Evolutionary conservation across 1,140 invertebrate genomes (phyloP), one percentile per base, ranked within the genome.

Genomic region (Drosophila grimshawi): DNA sequence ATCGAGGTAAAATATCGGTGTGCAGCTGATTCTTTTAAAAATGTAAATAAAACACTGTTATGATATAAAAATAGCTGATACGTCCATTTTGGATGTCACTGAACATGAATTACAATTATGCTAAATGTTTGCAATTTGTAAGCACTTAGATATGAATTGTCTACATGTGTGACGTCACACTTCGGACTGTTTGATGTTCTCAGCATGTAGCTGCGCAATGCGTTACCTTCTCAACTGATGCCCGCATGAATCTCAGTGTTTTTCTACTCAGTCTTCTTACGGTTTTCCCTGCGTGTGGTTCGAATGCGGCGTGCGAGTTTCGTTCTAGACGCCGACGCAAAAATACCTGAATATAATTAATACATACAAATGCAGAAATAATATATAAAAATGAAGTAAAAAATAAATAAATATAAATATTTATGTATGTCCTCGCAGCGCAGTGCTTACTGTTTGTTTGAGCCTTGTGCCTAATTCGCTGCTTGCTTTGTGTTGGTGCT

Each of bases 381-480:
- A 48, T 59, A 30, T 67, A 35, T 19, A 35, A 19, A 67, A 67
- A 67, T 59, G 4, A 73, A 68, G 70, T 73, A 60, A 66, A 73
- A 68, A 48, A 61, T 55, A 73, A 61, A 68, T 68, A 48, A 35
- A 68, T 68, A 48, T 35, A 1, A n/a, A 43, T 48, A 39, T 46
- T 10, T 39, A 46, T 73, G 49, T 52, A 41, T 55, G 55, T 53
- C 29, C 11, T 41, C 41, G 70, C 49, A 60, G 37, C 48, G 56
- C 41, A 11, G 56, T 68, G 64, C 41, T 68, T 61, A 60, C 70
- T 60, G 48, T 60, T 67, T 56, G 41, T 45, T 52, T 39, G 70
- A 67, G 69, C 69, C 69, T 72, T 72, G 70, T 55, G 70, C 70
- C 56, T 61, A 61, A 73, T 73, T 73, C 39, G 29, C 37, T 30